Conservation (phyloP, 2,113 vertebrate species). For the Trochalopteron elliotii region DNA sequence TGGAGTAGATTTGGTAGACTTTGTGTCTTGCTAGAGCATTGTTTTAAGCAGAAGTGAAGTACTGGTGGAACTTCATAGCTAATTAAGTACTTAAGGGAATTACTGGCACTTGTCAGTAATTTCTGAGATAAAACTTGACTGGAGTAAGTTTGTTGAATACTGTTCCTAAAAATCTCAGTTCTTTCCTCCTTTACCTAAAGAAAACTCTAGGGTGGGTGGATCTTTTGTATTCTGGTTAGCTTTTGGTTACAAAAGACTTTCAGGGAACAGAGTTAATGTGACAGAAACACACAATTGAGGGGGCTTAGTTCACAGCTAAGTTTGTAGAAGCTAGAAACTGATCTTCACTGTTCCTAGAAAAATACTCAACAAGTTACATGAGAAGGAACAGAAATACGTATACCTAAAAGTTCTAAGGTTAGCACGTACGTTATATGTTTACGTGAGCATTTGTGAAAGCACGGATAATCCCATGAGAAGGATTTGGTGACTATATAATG, state of each 20-base stretch:
- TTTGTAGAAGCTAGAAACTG: background rate
- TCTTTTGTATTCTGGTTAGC: background rate
- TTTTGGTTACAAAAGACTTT: background rate
- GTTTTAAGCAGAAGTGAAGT: background rate
- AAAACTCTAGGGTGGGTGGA: background rate
- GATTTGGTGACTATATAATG: background rate
- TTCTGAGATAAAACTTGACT: background rate
- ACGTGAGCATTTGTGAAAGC: background rate
- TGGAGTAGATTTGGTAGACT: background rate
- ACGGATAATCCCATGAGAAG: background rate
- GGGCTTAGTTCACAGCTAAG: background rate
- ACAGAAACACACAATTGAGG: background rate
- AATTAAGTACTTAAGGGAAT: background rate
- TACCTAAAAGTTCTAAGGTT: background rate
- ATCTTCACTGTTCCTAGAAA: background rate
- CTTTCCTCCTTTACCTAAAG: background rate
- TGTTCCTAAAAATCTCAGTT: background rate
- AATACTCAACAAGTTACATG: background rate
- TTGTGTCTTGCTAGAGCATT: background rate
- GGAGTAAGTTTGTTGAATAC: background rate
- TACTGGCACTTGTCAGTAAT: background rate
- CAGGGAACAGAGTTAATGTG: background rate
- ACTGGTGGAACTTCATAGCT: background rate
- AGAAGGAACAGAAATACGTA: background rate
- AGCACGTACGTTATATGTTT: background rate